Percentiles rank a stretch among this genome's conserved stretches.
Evolutionary conservation across 2,888 invertebrate species (phyloP).

Genomic region (Drosophila mimetica): DNA sequence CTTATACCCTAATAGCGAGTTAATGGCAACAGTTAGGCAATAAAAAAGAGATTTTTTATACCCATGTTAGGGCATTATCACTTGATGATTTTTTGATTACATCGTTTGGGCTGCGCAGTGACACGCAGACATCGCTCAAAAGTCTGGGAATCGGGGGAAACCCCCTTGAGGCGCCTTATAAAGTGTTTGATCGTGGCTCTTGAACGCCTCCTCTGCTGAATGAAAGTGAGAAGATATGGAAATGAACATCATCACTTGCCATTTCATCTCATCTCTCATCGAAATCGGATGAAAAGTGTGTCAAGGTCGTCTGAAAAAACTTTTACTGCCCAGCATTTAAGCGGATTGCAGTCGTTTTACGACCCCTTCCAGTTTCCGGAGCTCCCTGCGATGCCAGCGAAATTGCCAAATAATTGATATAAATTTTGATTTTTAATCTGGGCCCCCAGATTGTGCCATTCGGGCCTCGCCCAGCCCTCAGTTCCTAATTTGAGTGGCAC

Average conservation of each 20-base stretch:
- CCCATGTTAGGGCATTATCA: constrained; percentile 9
- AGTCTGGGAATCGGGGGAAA: constrained; percentile 7
- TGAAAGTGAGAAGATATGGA: constrained; percentile 28
- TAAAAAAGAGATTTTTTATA: constrained; percentile 1
- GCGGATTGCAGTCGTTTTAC: constrained; percentile 43
- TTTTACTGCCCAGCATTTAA: constrained; percentile 47
- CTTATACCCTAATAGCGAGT: constrained; percentile 9
- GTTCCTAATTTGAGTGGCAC: constrained; percentile 35
- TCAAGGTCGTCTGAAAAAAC: constrained; percentile 56
- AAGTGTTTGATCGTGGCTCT: constrained; percentile 13
- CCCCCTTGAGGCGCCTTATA: constrained; percentile 7
- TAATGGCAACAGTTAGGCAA: constrained; percentile 18
- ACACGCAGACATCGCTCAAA: constrained; percentile 53
- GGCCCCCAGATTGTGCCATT: constrained; percentile 7
- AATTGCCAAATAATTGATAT: constrained; percentile 74
- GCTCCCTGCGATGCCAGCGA: constrained; percentile 43
- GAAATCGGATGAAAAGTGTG: constrained; percentile 51
- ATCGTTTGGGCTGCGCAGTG: constrained; percentile 24
- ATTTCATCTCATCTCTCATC: constrained; percentile 19
- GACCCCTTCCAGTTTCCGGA: constrained; percentile 28
- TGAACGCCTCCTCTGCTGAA: constrained; percentile 5
- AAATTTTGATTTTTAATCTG: constrained; percentile 41
- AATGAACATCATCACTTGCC: constrained; percentile 49
- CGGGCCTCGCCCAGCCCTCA: constrained; percentile 33
- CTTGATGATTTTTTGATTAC: constrained; percentile 44